A percentile compares a stretch with the other conserved stretches of the same genome.
phyloP scores from a whole-genome alignment of 2,888 invertebrate genomes.

The Ochropacha duplaris region DNA sequence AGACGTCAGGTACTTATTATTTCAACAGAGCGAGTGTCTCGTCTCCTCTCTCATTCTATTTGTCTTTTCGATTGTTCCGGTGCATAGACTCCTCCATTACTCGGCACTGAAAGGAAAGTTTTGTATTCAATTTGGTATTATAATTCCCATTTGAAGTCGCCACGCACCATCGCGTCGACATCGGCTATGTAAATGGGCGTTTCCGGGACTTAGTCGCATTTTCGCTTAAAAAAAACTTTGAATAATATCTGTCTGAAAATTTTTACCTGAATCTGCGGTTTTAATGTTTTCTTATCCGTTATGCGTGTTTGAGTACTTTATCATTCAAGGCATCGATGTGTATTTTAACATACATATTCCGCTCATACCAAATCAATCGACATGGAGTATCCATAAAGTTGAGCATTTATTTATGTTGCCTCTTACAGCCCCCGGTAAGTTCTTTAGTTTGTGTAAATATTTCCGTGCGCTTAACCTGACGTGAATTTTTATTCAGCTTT shows the following conservation, averaged over 20 bases:
- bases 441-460: conserved; percentile 72
- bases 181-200: conserved; percentile 82
- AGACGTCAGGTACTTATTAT: conserved; percentile 81
- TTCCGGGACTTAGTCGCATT: conserved; percentile 77
- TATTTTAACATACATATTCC: conserved; percentile 12
- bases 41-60: conserved; percentile 76
- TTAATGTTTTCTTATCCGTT: conserved; percentile 20
- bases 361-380: conserved; percentile 17
- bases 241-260: conserved; percentile 52
- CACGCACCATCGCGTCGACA: conserved; percentile 82
- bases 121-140: conserved; percentile 85
- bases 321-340: neutral
- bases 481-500: conserved; percentile 76
- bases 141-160: conserved; percentile 83
- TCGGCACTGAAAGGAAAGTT: conserved; percentile 84
- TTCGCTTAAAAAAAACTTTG: conserved; percentile 64
- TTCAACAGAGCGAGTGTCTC: conserved; percentile 77
- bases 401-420: conserved; percentile 54
- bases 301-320: conserved; percentile 7
- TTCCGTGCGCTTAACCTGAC: conserved; percentile 65
- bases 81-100: conserved; percentile 83
- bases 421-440: conserved; percentile 49
- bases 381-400: conserved; percentile 30
- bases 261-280: conserved; percentile 40
- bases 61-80: conserved; percentile 83